Evolutionary conservation across 2,113 vertebrate genomes (phyloP), one percentile per base, ranked within the genome.

Genomic region (Caranx melampygus): DNA sequence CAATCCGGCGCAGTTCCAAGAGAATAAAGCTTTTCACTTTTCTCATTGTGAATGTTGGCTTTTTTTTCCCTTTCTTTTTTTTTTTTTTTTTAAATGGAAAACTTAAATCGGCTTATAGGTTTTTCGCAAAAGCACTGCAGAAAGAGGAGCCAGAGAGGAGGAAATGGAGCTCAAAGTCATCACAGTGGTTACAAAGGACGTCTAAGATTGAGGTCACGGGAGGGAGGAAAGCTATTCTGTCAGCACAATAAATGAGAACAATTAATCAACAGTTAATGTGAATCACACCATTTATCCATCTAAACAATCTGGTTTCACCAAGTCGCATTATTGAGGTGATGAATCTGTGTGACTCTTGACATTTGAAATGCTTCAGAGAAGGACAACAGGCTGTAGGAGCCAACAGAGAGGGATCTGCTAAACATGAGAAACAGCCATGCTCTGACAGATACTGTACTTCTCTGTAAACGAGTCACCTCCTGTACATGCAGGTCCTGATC

Each of bases 31-130:
- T 85, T 83, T 91, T 89, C 89, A 86, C 86, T 92, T 93, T 89
- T 81, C 77, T 91, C 82, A 88, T 86, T 91, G 92, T 90, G 89
- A 88, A 87, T 87, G 75, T 86, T 64, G 62, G 47, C 0, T 64
- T 60, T 79, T 79, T 82, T 85, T 83, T 76, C 75, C n/a, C 63
- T 78, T 87, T 85, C 87, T 87, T 37, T 37, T 37, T 37, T 37
- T 82, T 85, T 83, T 77, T 78, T 68, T 81, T 88, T 86, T 87
- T 87, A 78, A 90, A 87, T 89, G 14, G 84, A 85, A 93, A 92
- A 92, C 91, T 82, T 85, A 94, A 95, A 95, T 95, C 94, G 77
- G 92, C 94, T 95, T 95, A 95, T 86, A 90, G 89, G 81, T 92
- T 93, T 92, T 87, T 86, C 76, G 61, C 68, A 83, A 84, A 91